Base-by-base conservation (phyloP, 2,797 vertebrate species). In the Knipowitschia caucasica region DNA sequence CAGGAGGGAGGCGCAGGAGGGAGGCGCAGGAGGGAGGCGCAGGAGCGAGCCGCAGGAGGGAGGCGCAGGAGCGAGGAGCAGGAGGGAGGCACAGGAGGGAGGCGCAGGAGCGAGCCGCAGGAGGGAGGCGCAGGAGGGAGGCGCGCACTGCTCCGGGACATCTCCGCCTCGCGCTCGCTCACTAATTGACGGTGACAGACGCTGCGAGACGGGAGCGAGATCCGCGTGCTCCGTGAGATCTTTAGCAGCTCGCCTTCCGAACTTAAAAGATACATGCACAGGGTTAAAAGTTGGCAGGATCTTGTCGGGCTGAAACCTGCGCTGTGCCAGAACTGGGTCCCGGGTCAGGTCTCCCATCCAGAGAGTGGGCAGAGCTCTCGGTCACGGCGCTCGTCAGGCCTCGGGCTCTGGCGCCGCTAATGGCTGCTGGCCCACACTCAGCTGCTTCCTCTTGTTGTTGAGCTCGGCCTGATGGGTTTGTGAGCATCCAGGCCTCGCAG, bases 291-390 rank as follows among this genome's bases (percentile, higher is more conserved):
- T 86, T 81, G 73, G 66, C 68, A 61, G 63, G 72, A 73, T 75
- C 47, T 69, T 49, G 54, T 73, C 71, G 63, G 43, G 75, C 64
- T 72, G 67, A 86, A 81, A 70, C 67, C 64, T 75, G 58, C 55
- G 61, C 50, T 64, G 76, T 84, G 86, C 87, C 86, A 89, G 88
- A 82, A 78, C 77, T 71, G 68, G 75, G 70, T 84, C 78, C 70
- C 75, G 64, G 86, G 83, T 86, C 87, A 83, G 54, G 61, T 71
- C 78, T 83, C 65, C 60, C 51, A 81, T 86, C 72, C 76, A 84
- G 71, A 85, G 81, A 80, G 86, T 86, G 76, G 84, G 82, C 78
- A 62, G 74, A 78, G 75, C 71, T 77, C 64, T 58, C 71, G 85
- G 82, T 88, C 82, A 81, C 83, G 79, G 80, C 76, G 54, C 67